Evolutionary conservation across 2,888 invertebrate genomes (phyloP).

Genomic region (Hirtodrosophila histrioides): DNA sequence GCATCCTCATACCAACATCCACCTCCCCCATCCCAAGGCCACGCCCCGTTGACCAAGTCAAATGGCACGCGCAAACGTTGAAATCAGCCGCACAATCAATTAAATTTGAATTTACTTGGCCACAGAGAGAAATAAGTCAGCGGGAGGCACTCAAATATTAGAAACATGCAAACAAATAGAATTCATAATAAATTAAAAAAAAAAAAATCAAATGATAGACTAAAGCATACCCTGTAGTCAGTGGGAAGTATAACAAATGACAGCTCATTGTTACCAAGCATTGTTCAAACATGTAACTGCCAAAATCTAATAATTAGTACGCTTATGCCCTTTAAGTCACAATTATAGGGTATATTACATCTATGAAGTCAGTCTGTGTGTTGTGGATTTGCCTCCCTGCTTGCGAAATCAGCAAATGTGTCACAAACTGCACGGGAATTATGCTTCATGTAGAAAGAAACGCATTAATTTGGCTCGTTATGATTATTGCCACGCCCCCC

Average conservation of each 20-base stretch:
- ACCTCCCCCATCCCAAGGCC: conserved; percentile 16
- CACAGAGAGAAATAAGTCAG: conserved; percentile 4
- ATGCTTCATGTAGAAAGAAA: conserved; percentile 82
- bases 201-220: neutral
- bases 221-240: conserved; percentile 13
- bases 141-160: conserved; percentile 39
- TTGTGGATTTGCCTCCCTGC: conserved; percentile 3
- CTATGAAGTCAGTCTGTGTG: neutral
- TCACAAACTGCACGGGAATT: conserved; percentile 78
- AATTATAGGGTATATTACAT: conserved; percentile 37
- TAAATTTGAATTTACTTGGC: conserved; percentile 51
- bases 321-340: neutral
- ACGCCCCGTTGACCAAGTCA: conserved; percentile 65
- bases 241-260: too few species aligned
- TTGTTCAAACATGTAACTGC: too few species aligned
- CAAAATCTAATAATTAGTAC: neutral
- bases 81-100: conserved; percentile 70
- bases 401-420: conserved; percentile 75
- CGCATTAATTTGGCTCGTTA: conserved; percentile 83
- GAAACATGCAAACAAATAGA: conserved; percentile 30
- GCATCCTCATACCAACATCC: neutral
- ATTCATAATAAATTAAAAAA: neutral
- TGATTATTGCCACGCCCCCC: conserved; percentile 75
- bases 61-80: conserved; percentile 67
- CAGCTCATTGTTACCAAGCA: too few species aligned